A percentile compares a stretch with the other conserved stretches of the same genome.
Conservation (phyloP, 2,113 vertebrate species). For the Typhlomys cinereus region DNA sequence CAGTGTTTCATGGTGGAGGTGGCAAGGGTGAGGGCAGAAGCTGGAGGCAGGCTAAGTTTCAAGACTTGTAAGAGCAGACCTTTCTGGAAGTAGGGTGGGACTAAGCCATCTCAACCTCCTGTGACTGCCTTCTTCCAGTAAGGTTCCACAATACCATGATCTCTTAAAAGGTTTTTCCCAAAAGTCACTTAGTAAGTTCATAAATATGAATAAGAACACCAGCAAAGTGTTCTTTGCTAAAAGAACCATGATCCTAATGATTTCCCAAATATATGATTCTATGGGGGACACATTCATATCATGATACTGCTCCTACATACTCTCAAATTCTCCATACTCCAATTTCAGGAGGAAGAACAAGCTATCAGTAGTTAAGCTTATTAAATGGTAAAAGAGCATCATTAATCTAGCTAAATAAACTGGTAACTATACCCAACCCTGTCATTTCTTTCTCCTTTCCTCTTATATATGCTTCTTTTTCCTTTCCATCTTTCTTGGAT, state of each 20-base stretch:
- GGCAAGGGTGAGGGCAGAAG: no score
- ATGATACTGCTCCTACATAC: neutral
- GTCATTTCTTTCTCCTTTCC: neutral
- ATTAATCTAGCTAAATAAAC: neutral
- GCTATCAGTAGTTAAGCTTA: neutral
- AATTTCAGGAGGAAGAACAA: neutral
- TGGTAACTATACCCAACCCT: neutral
- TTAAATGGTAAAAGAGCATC: neutral
- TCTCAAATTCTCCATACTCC: neutral
- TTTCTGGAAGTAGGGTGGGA: no score
- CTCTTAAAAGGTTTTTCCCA: conserved; percentile 15
- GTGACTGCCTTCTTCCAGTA: no score
- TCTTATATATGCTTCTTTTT: neutral
- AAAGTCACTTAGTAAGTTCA: conserved; percentile 30
- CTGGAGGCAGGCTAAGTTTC: no score
- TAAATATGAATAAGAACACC: conserved; percentile 10
- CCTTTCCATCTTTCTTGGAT: neutral
- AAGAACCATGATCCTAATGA: no score
- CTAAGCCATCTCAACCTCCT: no score
- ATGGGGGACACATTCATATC: no score
- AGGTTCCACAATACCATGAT: no score
- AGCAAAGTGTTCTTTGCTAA: no score
- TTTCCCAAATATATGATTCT: no score
- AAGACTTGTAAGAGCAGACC: no score
- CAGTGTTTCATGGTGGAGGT: no score